phyloP scores from a whole-genome alignment of 2,888 invertebrate genomes.

The Idaea straminata region DNA sequence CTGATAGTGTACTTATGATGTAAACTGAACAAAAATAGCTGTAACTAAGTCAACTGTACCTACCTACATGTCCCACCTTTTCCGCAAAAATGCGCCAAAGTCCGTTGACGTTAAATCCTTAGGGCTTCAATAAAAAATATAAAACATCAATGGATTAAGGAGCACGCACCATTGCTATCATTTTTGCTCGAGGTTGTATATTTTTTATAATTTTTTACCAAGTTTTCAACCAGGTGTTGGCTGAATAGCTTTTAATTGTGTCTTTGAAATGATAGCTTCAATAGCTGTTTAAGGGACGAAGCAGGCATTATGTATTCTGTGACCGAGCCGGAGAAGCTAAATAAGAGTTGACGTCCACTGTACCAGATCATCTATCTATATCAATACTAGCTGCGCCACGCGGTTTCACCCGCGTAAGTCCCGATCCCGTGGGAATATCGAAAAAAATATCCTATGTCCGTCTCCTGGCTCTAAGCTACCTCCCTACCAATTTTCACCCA shows the following conservation, averaged over 20 bases:
- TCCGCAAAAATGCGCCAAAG: background rate
- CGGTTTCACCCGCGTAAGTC: no score
- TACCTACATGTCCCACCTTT: background rate
- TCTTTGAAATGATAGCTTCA: background rate
- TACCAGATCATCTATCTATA: no score
- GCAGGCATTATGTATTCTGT: background rate
- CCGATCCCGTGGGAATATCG: no score
- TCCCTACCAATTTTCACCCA: no score
- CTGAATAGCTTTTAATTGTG: background rate
- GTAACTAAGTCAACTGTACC: background rate
- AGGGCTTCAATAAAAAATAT: background rate
- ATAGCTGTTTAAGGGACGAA: background rate
- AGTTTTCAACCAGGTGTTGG: background rate
- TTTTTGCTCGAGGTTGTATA: background rate
- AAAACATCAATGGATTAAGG: background rate
- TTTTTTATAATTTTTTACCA: background rate
- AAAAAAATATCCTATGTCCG: no score
- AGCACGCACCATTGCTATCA: background rate
- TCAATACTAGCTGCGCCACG: no score
- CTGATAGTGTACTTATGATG: background rate
- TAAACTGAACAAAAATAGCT: background rate
- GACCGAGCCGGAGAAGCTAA: no score
- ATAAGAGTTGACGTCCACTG: no score
- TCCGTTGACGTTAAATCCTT: background rate
- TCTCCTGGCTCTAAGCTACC: no score